Base-by-base conservation (phyloP, 2,113 vertebrate species). In the Prionailurus viverrinus region DNA sequence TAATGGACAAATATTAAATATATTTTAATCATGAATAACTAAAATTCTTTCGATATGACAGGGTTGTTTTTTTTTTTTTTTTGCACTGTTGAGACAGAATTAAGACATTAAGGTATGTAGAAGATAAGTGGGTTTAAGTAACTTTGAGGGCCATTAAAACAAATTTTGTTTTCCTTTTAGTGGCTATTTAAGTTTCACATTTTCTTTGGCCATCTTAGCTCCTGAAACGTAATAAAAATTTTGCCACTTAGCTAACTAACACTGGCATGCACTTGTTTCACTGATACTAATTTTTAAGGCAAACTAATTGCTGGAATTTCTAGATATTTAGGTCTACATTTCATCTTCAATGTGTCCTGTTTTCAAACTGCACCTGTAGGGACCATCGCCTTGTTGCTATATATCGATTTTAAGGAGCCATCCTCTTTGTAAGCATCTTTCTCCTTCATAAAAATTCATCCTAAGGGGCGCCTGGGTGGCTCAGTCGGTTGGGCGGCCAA, bases 121-220 rank as follows among this genome's bases (percentile, higher is more conserved):
- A 78, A 87, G 31, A 73, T 1, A 91, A 65, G 12, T 89, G 73
- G 74, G 61, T 80, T 83, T 87, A 94, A 92, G n/a, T 19, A 80
- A 53, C 33, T 65, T 41, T 68, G 33, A 96, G 71, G 51, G 15
- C 41, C 39, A 84, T 71, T 63, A 68, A 80, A 96, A 79, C 33
- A 76, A 65, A 76, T 0, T 92, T 92, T 33, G 21, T 85, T 76
- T 97, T 81, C 76, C 84, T 95, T 94, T 86, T n/a, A 83, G 29
- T 78, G 53, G 39, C 39, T 41, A 4, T 27, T 8, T 10, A 95
- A 93, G 55, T 88, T 90, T 92, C 45, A 25, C 25, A 18, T 91
- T 96, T 97, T 86, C 84, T 97, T 85, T 95, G 55, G 8, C 29
- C 88, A 15, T 65, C 63, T 92, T 97, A 80, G 58, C 80, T 93